Evolutionary conservation across 2,113 vertebrate genomes (phyloP).

Genomic region (Ciconia stormi): DNA sequence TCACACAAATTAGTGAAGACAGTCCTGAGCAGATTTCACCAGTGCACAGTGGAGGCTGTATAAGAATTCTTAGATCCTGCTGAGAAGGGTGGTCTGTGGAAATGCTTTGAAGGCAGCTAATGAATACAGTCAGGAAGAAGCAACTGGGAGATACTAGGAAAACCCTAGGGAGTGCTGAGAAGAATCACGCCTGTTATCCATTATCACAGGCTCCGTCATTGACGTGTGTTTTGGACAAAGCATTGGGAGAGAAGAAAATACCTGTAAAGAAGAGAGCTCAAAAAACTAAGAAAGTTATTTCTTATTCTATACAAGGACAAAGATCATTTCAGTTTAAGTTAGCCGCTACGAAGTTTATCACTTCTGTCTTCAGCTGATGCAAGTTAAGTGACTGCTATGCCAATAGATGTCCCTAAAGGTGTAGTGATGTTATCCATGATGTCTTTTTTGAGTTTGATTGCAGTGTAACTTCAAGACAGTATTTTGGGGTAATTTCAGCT

Average conservation of each 20-base stretch:
- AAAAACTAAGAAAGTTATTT: not conserved
- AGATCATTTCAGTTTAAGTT: not conserved
- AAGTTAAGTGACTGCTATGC: not conserved
- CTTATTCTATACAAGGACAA: not conserved
- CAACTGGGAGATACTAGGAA: not conserved
- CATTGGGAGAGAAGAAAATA: not conserved
- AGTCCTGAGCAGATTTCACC: not conserved
- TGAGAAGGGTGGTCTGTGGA: not conserved
- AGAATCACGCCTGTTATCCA: not conserved
- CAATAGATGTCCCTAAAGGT: not conserved
- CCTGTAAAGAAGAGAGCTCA: not conserved
- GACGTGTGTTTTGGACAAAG: not conserved
- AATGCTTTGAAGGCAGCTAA: slow-evolving; percentile 26
- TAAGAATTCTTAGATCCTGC: not conserved
- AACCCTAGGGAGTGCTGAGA: not conserved
- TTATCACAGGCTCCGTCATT: not conserved
- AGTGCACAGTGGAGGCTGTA: not conserved
- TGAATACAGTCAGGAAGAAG: not conserved
- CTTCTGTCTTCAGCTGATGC: not conserved
- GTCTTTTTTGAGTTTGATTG: not conserved
- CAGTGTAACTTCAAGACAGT: not conserved
- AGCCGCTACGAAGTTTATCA: not conserved
- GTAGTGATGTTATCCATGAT: not conserved
- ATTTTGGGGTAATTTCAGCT: not conserved
- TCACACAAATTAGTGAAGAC: not conserved